Percentiles rank a stretch among this genome's conserved stretches.
These are phyloP conservation scores for Lipophrys pholis DNA, from an alignment of 2,113 vertebrate species.

Conservation along the genomic window DNA sequence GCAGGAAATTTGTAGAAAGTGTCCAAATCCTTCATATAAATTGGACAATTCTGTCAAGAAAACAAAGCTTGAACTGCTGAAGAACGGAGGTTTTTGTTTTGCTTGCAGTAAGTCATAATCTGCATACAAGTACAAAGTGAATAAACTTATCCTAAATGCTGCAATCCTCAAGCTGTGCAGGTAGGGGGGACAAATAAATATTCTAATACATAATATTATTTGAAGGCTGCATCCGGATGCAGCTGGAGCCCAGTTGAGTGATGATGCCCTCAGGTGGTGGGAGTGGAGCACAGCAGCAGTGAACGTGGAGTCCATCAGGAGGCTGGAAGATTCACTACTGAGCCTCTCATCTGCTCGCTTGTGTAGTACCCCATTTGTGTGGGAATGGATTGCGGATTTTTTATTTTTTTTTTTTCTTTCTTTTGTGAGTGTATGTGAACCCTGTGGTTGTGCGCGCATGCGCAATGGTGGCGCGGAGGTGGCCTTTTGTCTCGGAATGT, in stretches of 20 bases:
- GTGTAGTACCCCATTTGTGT: constrained; percentile 62
- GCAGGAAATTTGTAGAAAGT: constrained; percentile 6
- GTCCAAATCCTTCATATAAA: constrained; percentile 16
- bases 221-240: constrained; percentile 21
- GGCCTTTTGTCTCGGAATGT: constrained; percentile 69
- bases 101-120: neutral
- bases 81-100: neutral
- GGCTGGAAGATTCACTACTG: constrained; percentile 62
- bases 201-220: constrained; percentile 7
- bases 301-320: constrained; percentile 50
- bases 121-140: neutral
- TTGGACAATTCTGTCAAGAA: neutral
- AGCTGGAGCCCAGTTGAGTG: constrained; percentile 40
- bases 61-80: neutral
- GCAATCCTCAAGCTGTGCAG: neutral
- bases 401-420: constrained; percentile 39
- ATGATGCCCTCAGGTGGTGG: constrained; percentile 75
- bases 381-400: constrained; percentile 57
- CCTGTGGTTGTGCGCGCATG: constrained; percentile 46
- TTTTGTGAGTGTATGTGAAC: constrained; percentile 44
- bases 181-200: constrained; percentile 10
- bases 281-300: constrained; percentile 51
- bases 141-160: neutral
- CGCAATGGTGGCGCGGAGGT: constrained; percentile 39
- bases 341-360: constrained; percentile 54